Conservation (phyloP, 2,888 invertebrate genomes). For the Acronicta psi region DNA sequence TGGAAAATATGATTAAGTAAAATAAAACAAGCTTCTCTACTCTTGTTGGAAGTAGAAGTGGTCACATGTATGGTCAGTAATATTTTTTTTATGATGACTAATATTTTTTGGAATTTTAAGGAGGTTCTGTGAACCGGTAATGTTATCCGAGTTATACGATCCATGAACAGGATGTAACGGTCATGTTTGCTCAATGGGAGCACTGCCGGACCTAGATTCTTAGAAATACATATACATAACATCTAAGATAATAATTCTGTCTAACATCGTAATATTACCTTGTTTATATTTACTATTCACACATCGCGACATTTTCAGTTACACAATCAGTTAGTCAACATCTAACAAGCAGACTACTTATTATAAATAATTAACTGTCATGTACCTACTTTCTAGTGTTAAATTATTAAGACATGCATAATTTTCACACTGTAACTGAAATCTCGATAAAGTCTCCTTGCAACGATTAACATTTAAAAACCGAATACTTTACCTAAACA, state of each 20-base stretch:
- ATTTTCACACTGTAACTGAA: slow-evolving; percentile 6
- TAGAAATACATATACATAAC: no score
- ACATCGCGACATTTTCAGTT: slow-evolving; percentile 34
- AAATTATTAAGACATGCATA: neutral
- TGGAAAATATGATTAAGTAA: neutral
- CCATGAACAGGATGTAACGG: neutral
- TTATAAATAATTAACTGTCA: slow-evolving; percentile 1
- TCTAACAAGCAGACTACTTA: slow-evolving; percentile 2
- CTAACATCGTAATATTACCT: slow-evolving; percentile 12
- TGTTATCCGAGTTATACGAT: no score
- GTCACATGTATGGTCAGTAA: no score
- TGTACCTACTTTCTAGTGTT: slow-evolving; percentile 11
- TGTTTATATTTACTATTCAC: slow-evolving; percentile 20
- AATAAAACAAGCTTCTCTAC: no score
- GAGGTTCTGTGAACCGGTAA: no score
- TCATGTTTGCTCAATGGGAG: neutral
- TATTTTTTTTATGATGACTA: no score
- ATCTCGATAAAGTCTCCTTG: neutral
- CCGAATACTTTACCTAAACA: slow-evolving; percentile 75
- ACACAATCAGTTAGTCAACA: slow-evolving; percentile 29
- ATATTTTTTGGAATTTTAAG: no score
- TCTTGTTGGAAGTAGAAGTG: no score
- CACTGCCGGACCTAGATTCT: slow-evolving; percentile 4
- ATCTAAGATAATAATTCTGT: slow-evolving; percentile 2
- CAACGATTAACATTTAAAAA: slow-evolving; percentile 11